Evolutionary conservation across 2,888 invertebrate genomes (phyloP).

Genomic region (Cheiracanthium punctorium): DNA sequence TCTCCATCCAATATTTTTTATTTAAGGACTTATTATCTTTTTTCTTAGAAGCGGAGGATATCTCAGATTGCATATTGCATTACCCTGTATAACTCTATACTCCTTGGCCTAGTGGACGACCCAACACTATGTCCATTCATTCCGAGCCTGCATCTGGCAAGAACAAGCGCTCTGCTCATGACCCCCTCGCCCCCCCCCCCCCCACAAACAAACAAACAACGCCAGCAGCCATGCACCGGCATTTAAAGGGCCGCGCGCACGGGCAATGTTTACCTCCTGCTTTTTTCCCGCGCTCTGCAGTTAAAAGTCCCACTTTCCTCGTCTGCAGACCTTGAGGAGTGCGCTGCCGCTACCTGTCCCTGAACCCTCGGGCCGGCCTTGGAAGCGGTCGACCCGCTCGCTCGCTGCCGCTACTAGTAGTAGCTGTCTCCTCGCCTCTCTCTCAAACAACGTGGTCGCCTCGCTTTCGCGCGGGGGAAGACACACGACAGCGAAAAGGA

Average conservation of each 20-base stretch:
- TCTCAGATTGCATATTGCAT: too few species aligned
- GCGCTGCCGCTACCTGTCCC: conserved; percentile 13
- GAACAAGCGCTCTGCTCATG: too few species aligned
- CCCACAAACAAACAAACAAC: too few species aligned
- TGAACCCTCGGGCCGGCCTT: neutral
- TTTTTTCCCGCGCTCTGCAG: neutral
- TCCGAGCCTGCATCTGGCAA: too few species aligned
- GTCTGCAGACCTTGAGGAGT: neutral
- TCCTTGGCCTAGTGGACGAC: too few species aligned
- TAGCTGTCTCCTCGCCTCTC: neutral
- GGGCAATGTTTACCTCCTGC: neutral
- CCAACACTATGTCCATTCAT: too few species aligned
- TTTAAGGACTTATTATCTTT: too few species aligned
- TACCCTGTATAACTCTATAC: too few species aligned
- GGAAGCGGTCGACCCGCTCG: conserved; percentile 4
- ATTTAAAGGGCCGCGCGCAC: neutral
- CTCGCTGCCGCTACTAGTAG: too few species aligned
- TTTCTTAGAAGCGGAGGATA: too few species aligned
- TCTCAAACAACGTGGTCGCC: neutral
- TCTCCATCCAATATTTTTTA: too few species aligned
- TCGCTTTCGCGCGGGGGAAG: conserved; percentile 9
- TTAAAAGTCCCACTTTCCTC: conserved; percentile 3
- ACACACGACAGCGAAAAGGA: neutral
- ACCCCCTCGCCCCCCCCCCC: too few species aligned
- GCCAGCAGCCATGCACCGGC: neutral